Base-by-base conservation (phyloP, 2,888 invertebrate genomes). In the Rhimphoctona megacephalus region DNA sequence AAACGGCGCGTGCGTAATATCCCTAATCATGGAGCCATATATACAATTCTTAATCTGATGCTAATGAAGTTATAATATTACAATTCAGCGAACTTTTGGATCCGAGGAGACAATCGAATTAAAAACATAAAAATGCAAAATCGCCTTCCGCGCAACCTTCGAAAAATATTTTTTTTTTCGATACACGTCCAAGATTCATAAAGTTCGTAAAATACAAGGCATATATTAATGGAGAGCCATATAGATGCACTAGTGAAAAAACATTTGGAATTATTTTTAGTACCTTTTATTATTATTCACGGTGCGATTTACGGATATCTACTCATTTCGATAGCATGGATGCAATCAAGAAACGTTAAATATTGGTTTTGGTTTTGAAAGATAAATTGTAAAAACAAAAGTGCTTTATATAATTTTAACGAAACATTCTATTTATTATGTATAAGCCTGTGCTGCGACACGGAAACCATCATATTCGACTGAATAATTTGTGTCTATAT, bases 61-160 rank as follows among this genome's bases (percentile, higher is more conserved):
- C 64, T 64, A 33, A 64, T 64, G 14, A 33, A 11, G 17, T 17
- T 33, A 64, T 64, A 30, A 30, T 17, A 30, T 64, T 25, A 33
- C 30, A 17, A 2, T 64, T 64, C 3, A 33, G 64, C 17, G 19
- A 64, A 61, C 64, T 64, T 64, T 64, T 33, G 64, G 30, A 19
- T 33, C 64, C 17, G 19, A 19, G 64, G 19, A 64, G 64, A 33
- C 64, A 19, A 64, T 30, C 64, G 33, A 64, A 64, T 2, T 14
- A 33, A 30, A 64, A 64, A 14, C 14, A 61, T 22, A 30, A 25
- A 25, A 64, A 64, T 33, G 19, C 17, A 17, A 64, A 64, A 64
- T 64, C 5, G 64, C 33, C 33, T 30, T 64, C 33, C 64, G 64
- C 64, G 64, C 64, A 64, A 25, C 64, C 33, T 30, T 64, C 30